Evolutionary conservation across 2,888 invertebrate species (phyloP).

Genomic region (Thyatira batis): DNA sequence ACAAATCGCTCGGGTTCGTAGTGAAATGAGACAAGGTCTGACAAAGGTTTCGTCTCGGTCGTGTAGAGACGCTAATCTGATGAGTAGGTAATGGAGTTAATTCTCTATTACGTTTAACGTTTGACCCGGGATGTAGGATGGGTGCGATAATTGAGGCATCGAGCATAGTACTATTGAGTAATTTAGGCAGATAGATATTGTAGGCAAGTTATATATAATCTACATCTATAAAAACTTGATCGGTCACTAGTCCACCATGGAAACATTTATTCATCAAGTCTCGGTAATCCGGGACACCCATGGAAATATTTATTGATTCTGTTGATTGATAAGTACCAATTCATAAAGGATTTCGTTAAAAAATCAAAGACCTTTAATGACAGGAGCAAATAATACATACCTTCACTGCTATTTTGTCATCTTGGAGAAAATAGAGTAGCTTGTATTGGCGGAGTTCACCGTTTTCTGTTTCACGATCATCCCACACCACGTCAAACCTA

Average conservation of each 20-base stretch:
- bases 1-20: slow-evolving; percentile 12
- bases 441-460: slow-evolving; percentile 85
- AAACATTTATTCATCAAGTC: too few relatives aligned
- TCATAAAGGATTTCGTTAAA: background rate
- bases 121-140: background rate
- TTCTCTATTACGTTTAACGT: background rate
- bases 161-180: too few relatives aligned
- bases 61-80: too few relatives aligned
- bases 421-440: slow-evolving; percentile 89
- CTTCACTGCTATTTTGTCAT: slow-evolving; percentile 90
- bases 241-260: too few relatives aligned
- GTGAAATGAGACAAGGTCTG: background rate
- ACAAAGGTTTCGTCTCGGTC: slow-evolving; percentile 5
- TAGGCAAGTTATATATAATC: too few relatives aligned
- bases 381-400: too few relatives aligned
- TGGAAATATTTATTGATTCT: too few relatives aligned
- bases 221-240: background rate
- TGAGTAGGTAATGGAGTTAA: background rate
- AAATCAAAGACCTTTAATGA: slow-evolving; percentile 2
- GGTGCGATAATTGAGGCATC: background rate
- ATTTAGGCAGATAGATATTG: too few relatives aligned
- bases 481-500: slow-evolving; percentile 87
- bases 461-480: slow-evolving; percentile 82
- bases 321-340: too few relatives aligned
- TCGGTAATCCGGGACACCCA: too few relatives aligned